phyloP scores from a whole-genome alignment of 2,113 vertebrate genomes.

The Ophthalmolycus amberensis region DNA sequence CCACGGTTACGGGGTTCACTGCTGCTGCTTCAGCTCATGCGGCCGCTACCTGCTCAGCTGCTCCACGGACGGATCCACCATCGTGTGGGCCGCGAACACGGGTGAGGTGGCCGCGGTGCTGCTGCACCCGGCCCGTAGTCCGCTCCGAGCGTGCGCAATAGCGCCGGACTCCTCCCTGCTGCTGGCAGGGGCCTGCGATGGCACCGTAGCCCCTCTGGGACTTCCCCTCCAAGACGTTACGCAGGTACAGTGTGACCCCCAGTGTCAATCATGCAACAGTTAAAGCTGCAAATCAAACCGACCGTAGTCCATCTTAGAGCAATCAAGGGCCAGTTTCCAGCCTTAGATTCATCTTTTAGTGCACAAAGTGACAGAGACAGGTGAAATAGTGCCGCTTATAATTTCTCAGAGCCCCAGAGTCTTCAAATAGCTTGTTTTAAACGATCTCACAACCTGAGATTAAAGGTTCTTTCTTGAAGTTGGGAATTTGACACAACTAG shows the following conservation, averaged over 20 bases:
- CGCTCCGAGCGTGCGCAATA: conserved; percentile 87
- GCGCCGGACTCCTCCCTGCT: conserved; percentile 76
- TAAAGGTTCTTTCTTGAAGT: neutral
- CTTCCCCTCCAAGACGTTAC: conserved; percentile 64
- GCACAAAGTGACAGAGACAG: neutral
- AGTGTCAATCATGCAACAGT: neutral
- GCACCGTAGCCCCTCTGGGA: conserved; percentile 87
- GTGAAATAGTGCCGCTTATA: too few relatives aligned
- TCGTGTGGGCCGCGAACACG: conserved; percentile 78
- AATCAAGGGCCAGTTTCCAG: neutral
- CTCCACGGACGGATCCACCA: conserved; percentile 86
- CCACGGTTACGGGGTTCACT: conserved; percentile 88
- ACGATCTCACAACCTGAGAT: neutral
- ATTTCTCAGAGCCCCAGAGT: neutral
- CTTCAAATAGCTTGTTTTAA: neutral
- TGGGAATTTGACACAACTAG: neutral
- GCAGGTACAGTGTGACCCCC: conserved; percentile 77
- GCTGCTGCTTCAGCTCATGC: conserved; percentile 89
- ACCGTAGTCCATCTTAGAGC: neutral
- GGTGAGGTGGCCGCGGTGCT: conserved; percentile 79
- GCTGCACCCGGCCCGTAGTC: conserved; percentile 84
- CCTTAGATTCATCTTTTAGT: neutral
- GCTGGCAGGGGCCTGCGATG: conserved; percentile 86
- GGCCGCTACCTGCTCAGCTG: conserved; percentile 86
- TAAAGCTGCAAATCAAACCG: neutral